These are phyloP conservation scores for Clamator glandarius DNA, from an alignment of 2,797 vertebrate species.

Conservation along the genomic window DNA sequence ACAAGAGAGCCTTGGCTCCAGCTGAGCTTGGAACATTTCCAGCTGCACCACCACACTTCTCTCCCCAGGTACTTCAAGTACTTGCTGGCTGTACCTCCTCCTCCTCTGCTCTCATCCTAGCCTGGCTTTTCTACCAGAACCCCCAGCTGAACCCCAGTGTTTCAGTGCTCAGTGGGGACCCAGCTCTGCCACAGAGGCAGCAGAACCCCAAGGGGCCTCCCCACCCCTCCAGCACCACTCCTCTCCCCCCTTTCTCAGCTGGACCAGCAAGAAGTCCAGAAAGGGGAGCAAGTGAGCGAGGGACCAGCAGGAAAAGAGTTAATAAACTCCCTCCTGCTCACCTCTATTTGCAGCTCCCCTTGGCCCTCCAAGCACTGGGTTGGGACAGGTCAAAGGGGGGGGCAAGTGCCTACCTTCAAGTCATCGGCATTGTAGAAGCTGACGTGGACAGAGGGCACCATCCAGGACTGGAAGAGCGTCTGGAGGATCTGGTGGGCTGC, in stretches of 20 bases:
- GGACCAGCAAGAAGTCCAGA: neutral
- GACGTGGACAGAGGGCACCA: slow-evolving; percentile 91
- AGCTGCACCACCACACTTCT: neutral
- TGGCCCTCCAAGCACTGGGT: neutral
- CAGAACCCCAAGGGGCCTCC: neutral
- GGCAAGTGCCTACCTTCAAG: slow-evolving; percentile 84
- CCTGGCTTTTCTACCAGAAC: neutral
- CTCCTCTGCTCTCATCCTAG: neutral
- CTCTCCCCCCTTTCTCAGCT: neutral
- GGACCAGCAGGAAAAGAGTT: neutral
- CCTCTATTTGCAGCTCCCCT: neutral
- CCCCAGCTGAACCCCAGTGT: neutral
- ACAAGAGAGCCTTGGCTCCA: neutral
- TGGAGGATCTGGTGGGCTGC: slow-evolving; percentile 91
- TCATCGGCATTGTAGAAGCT: slow-evolving; percentile 94
- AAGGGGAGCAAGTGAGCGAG: neutral
- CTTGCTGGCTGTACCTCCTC: neutral
- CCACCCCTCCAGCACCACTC: neutral
- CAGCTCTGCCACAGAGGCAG: neutral
- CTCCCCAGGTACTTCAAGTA: neutral
- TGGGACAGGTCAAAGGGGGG: neutral
- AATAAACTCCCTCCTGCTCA: neutral
- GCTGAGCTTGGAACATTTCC: neutral
- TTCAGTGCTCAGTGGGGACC: neutral
- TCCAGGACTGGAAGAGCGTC: slow-evolving; percentile 91